A percentile compares a stretch with the other conserved stretches of the same genome.
Evolutionary conservation across 2,797 vertebrate genomes (phyloP).

Genomic region (Siniperca undulata): DNA sequence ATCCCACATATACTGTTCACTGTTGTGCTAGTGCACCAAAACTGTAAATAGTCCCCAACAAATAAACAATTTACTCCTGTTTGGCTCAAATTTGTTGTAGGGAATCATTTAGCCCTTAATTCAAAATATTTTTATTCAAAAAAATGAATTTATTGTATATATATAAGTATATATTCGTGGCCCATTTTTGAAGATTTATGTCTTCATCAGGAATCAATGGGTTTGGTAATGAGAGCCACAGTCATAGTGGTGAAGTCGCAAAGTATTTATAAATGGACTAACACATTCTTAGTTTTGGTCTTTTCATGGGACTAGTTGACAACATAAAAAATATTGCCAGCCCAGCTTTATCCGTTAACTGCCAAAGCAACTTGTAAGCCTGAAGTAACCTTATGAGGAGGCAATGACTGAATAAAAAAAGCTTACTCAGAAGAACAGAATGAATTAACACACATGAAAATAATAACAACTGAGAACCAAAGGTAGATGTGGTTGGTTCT

Average conservation of each 20-base stretch:
- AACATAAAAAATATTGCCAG: not conserved
- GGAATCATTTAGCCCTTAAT: not conserved
- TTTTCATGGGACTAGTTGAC: constrained; percentile 16
- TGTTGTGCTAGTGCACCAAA: too few relatives aligned
- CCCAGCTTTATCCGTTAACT: not conserved
- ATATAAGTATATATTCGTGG: not conserved
- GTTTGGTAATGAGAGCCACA: not conserved
- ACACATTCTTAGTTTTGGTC: not conserved
- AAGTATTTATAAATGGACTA: not conserved
- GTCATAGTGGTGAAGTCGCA: not conserved
- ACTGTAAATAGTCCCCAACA: not conserved
- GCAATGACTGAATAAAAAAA: not conserved
- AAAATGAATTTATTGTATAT: not conserved
- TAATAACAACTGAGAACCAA: not conserved
- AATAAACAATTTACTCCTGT: not conserved
- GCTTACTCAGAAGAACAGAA: not conserved
- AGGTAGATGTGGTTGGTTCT: not conserved
- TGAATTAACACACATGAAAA: not conserved
- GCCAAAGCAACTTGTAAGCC: not conserved
- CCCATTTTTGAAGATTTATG: not conserved
- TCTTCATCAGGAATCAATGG: not conserved
- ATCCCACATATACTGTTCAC: not conserved
- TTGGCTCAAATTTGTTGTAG: not conserved
- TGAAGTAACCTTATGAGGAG: not conserved
- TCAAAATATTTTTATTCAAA: not conserved